Conservation (phyloP, 2,113 vertebrate species). For the Erythrolamprus reginae region DNA sequence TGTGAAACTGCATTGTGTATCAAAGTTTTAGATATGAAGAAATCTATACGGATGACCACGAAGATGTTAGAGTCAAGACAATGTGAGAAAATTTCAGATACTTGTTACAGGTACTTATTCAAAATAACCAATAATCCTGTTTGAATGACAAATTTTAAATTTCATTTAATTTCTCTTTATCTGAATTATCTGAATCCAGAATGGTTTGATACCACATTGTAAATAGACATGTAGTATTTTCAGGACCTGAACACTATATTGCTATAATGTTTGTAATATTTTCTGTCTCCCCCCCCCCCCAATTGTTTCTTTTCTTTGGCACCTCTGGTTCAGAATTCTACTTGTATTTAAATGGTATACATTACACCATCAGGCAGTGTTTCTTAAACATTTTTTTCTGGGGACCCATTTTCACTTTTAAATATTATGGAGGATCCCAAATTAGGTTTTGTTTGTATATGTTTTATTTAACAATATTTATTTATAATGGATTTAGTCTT, state of each 20-base stretch:
- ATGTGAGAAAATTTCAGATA: not conserved
- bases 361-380: not conserved
- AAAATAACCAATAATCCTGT: not conserved
- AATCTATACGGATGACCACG: no score
- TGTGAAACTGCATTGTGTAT: no score
- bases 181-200: not conserved
- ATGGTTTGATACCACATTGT: not conserved
- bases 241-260: not conserved
- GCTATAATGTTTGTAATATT: not conserved
- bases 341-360: not conserved
- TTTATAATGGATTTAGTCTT: not conserved
- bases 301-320: not conserved
- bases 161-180: not conserved
- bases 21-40: not conserved
- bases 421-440: not conserved
- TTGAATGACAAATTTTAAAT: not conserved
- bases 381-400: not conserved
- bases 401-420: not conserved
- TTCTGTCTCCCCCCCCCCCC: no score
- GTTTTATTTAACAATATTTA: not conserved
- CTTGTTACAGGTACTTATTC: not conserved
- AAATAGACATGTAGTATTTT: not conserved
- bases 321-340: no score
- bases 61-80: not conserved
- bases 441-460: not conserved